A percentile compares a stretch with the other conserved stretches of the same genome.
phyloP scores from a whole-genome alignment of 1,140 invertebrate genomes.

The Drosophila melanica region DNA sequence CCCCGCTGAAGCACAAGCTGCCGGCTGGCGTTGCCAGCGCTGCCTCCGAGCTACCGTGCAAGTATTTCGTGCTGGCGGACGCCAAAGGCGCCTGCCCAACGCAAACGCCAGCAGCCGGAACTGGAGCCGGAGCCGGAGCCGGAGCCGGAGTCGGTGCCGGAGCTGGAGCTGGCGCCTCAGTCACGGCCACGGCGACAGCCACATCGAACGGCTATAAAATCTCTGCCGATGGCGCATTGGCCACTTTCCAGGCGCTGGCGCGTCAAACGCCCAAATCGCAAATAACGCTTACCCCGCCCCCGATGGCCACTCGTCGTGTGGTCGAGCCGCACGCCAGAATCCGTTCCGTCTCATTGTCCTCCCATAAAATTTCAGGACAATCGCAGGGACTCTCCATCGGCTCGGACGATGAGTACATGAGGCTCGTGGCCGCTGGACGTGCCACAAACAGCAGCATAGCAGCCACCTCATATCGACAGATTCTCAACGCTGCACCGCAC shows the following conservation, averaged over 20 bases:
- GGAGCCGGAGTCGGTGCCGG: background rate
- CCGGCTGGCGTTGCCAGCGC: conserved; percentile 11
- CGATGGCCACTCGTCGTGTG: conserved; percentile 66
- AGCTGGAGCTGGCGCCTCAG: background rate
- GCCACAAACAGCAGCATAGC: conserved; percentile 1
- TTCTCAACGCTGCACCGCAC: conserved; percentile 30
- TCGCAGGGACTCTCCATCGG: conserved; percentile 24
- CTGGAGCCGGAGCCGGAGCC: background rate
- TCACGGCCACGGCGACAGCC: background rate
- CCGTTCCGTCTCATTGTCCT: conserved; percentile 76
- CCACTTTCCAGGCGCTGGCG: conserved; percentile 6
- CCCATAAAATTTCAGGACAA: conserved; percentile 79
- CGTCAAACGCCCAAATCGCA: conserved; percentile 43
- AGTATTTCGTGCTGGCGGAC: conserved; percentile 42
- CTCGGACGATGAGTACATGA: conserved; percentile 36
- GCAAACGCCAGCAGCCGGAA: conserved; percentile 12
- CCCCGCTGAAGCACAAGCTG: conserved; percentile 64
- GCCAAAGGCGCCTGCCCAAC: conserved; percentile 19
- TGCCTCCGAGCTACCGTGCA: conserved; percentile 44
- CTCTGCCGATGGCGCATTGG: conserved; percentile 2
- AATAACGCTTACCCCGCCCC: conserved; percentile 74
- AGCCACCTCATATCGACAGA: conserved; percentile 8
- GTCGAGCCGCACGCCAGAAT: conserved; percentile 63
- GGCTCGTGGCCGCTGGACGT: conserved; percentile 23
- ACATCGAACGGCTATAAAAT: conserved; percentile 13